A percentile compares a stretch with the other conserved stretches of the same genome.
Conservation (phyloP, 2,888 invertebrate species). For the Lithophane leautieri region DNA sequence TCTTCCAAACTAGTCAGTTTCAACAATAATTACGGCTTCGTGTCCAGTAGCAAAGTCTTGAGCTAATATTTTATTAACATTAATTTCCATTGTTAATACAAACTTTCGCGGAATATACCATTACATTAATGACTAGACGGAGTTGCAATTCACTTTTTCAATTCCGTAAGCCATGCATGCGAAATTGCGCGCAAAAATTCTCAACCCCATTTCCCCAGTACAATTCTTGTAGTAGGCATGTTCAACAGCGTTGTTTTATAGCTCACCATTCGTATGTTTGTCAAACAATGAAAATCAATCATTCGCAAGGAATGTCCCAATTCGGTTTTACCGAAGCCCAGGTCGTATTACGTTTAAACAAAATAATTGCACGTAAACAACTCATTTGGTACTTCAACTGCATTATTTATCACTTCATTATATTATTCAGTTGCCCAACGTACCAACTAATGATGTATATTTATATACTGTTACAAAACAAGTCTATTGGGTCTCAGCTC, state of each 20-base stretch:
- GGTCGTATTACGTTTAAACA: conserved; percentile 52
- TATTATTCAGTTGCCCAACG: conserved; percentile 56
- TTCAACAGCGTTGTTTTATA: conserved; percentile 49
- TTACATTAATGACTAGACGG: conserved; percentile 46
- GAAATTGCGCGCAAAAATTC: conserved; percentile 44
- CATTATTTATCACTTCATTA: conserved; percentile 51
- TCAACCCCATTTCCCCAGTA: conserved; percentile 38
- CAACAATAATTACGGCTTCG: conserved; percentile 1
- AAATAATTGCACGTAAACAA: conserved; percentile 60
- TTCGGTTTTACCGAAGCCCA: conserved; percentile 45
- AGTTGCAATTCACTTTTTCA: conserved; percentile 54
- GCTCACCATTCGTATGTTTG: conserved; percentile 47
- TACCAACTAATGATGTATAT: conserved; percentile 63
- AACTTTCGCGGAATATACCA: conserved; percentile 54
- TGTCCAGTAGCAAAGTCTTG: conserved; percentile 32
- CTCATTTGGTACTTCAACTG: conserved; percentile 37
- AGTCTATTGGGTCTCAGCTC: conserved; percentile 64
- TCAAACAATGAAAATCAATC: conserved; percentile 62
- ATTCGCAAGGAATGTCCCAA: conserved; percentile 56
- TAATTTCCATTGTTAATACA: conserved; percentile 50
- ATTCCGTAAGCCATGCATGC: conserved; percentile 53
- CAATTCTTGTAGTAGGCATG: conserved; percentile 52
- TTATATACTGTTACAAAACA: conserved; percentile 74
- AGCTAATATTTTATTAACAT: conserved; percentile 40
- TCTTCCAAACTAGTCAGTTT: conserved; percentile 9